Evolutionary conservation across 1,140 invertebrate species (phyloP).

Genomic region (Trichomalopsis sarcophagae): DNA sequence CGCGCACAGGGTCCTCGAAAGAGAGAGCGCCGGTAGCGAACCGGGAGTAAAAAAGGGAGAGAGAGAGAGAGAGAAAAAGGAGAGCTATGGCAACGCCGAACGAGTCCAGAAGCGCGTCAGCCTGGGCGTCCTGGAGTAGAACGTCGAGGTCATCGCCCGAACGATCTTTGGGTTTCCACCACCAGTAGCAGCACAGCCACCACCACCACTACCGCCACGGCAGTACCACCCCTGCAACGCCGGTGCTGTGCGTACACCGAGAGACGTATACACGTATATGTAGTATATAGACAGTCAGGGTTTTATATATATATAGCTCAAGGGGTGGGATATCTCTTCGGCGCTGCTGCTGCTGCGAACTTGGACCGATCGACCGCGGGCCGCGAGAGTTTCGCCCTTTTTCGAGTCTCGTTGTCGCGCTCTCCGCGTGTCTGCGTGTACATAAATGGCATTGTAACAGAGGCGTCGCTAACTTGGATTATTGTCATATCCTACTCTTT

Average conservation of each 20-base stretch:
- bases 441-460: background rate
- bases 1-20: background rate
- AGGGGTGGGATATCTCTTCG: conserved; percentile 16
- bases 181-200: conserved; percentile 59
- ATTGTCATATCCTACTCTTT: no score
- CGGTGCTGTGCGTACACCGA: conserved; percentile 38
- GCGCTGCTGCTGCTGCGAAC: background rate
- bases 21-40: background rate
- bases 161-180: conserved; percentile 69
- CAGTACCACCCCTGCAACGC: conserved; percentile 53
- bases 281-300: background rate
- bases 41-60: background rate
- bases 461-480: background rate
- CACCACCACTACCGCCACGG: conserved; percentile 51
- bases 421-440: no score
- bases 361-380: conserved; percentile 40
- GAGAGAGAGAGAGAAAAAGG: conserved; percentile 30
- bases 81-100: conserved; percentile 50
- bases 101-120: conserved; percentile 54
- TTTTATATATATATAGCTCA: background rate
- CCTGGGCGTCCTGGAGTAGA: conserved; percentile 53
- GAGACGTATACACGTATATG: background rate
- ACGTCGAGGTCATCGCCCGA: conserved; percentile 69
- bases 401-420: background rate
- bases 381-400: background rate